A percentile compares a stretch with the other conserved stretches of the same genome.
phyloP scores from a whole-genome alignment of 2,113 vertebrate genomes.

The Neoarius graeffei region DNA sequence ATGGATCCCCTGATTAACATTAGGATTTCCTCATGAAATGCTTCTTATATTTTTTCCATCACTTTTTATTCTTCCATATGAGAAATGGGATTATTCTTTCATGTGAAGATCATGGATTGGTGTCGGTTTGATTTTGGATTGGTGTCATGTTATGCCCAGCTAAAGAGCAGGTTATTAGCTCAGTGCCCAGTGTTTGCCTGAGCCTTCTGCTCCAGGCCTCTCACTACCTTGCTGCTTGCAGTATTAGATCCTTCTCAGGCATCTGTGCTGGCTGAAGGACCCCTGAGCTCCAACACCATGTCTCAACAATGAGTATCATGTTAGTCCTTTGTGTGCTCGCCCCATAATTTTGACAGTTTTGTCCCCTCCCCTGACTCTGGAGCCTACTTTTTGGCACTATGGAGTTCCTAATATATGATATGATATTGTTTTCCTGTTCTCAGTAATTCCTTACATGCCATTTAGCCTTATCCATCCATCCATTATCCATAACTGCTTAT shows the following conservation, averaged over 20 bases:
- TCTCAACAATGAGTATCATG: neutral
- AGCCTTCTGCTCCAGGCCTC: neutral
- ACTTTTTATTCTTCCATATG: neutral
- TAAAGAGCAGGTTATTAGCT: neutral
- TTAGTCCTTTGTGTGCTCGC: neutral
- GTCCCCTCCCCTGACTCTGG: neutral
- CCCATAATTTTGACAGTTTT: neutral
- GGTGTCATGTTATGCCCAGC: neutral
- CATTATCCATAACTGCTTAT: too few species aligned
- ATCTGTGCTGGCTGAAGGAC: neutral
- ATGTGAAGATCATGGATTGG: too few species aligned
- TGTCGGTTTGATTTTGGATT: neutral
- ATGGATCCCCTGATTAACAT: neutral
- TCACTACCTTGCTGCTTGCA: neutral
- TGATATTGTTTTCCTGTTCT: neutral
- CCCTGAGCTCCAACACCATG: neutral
- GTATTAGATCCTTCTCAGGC: neutral
- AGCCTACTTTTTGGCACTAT: neutral
- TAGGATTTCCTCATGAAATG: neutral
- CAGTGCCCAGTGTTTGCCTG: neutral
- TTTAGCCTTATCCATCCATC: neutral
- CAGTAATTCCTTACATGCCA: neutral
- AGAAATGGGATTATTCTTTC: neutral
- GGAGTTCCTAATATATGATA: neutral
- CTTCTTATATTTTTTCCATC: conserved; percentile 3